Percentiles rank a stretch among this genome's conserved stretches.
phyloP scores from a whole-genome alignment of 2,113 vertebrate genomes.

The Ptychochromis oligacanthus region DNA sequence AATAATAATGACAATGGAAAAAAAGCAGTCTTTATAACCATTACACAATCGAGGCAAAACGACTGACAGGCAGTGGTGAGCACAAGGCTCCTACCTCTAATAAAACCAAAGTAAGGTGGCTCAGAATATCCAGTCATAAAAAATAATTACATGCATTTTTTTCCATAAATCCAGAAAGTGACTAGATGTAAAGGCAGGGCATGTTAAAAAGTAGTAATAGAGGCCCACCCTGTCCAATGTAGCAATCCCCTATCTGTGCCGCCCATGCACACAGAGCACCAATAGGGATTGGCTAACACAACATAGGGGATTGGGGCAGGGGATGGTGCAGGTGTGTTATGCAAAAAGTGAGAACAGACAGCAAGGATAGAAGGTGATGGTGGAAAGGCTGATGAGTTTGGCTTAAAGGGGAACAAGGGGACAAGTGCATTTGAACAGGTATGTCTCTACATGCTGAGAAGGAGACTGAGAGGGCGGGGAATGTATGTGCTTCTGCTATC shows the following conservation, averaged over 20 bases:
- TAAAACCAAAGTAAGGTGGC: conserved; percentile 72
- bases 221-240: conserved; percentile 64
- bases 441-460: conserved; percentile 46
- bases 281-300: conserved; percentile 74
- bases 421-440: conserved; percentile 64
- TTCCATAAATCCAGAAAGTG: conserved; percentile 68
- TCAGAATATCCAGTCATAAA: conserved; percentile 76
- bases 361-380: conserved; percentile 14
- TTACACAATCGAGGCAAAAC: conserved; percentile 76
- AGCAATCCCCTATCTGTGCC: conserved; percentile 74
- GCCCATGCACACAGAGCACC: conserved; percentile 81
- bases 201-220: conserved; percentile 49
- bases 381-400: conserved; percentile 31
- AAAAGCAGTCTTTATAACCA: conserved; percentile 63
- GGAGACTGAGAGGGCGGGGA: conserved; percentile 29
- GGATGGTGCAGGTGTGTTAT: conserved; percentile 49
- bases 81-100: conserved; percentile 69
- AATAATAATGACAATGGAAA: conserved; percentile 52
- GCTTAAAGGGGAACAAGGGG: conserved; percentile 14
- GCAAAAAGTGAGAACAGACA: conserved; percentile 30
- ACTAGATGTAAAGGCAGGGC: conserved; percentile 70
- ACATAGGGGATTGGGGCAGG: conserved; percentile 63
- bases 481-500: conserved; percentile 62
- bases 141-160: conserved; percentile 76
- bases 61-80: conserved; percentile 72